Conservation (phyloP, 1,140 invertebrate genomes). For the Zaprionus inermis region DNA sequence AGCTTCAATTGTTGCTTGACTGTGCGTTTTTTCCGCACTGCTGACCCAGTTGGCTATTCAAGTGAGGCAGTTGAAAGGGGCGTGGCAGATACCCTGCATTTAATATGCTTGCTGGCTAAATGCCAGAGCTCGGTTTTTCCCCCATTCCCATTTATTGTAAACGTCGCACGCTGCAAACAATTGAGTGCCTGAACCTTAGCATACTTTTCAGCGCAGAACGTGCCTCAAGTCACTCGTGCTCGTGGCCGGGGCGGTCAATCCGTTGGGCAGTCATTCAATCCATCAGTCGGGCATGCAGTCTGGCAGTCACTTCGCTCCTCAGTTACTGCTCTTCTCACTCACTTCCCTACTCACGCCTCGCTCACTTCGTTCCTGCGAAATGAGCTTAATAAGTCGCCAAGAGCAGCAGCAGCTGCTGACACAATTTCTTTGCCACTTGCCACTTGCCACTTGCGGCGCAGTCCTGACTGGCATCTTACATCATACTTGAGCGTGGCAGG, state of each 20-base stretch:
- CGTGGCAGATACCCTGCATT: conserved; percentile 32
- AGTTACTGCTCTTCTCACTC: neutral
- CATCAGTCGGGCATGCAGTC: conserved; percentile 52
- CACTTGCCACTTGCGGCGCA: conserved; percentile 12
- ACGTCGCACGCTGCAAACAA: conserved; percentile 49
- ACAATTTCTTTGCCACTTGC: conserved; percentile 55
- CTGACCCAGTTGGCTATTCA: conserved; percentile 39
- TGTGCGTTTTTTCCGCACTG: conserved; percentile 29
- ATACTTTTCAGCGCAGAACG: conserved; percentile 52
- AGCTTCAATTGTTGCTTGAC: conserved; percentile 18
- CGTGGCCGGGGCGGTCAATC: neutral
- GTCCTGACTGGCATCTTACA: conserved; percentile 50
- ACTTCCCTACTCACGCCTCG: no score
- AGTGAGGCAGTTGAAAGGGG: neutral
- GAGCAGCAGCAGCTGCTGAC: conserved; percentile 49
- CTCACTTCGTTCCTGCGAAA: conserved; percentile 46
- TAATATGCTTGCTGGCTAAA: conserved; percentile 67
- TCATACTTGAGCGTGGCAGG: conserved; percentile 43
- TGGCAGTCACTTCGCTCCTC: conserved; percentile 7
- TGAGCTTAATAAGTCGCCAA: conserved; percentile 63
- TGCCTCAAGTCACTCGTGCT: neutral
- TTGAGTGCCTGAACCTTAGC: conserved; percentile 69
- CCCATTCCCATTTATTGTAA: conserved; percentile 5
- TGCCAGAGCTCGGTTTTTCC: conserved; percentile 47
- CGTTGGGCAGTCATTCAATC: neutral